Percentiles rank a stretch among this genome's conserved stretches.
Evolutionary conservation across 2,113 vertebrate species (phyloP).

Genomic region (Catharus fuscescens): DNA sequence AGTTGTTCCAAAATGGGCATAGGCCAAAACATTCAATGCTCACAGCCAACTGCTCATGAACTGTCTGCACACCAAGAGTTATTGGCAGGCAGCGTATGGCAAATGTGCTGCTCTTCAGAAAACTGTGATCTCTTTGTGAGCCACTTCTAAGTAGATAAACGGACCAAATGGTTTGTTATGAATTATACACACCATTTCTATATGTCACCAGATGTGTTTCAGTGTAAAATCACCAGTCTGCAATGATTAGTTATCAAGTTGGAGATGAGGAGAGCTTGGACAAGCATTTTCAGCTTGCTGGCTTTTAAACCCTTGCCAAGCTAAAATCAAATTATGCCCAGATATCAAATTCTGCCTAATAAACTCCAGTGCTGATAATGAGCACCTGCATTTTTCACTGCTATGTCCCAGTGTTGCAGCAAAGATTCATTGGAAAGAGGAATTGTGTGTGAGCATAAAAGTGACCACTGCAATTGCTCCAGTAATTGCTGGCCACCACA

Average conservation of each 20-base stretch:
- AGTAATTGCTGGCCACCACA: background rate
- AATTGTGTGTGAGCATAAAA: background rate
- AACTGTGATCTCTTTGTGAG: conserved; percentile 18
- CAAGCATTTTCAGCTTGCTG: background rate
- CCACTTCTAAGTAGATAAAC: conserved; percentile 32
- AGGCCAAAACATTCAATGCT: conserved; percentile 40
- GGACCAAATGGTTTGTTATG: conserved; percentile 14
- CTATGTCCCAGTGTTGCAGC: background rate
- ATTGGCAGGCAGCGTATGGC: conserved; percentile 39
- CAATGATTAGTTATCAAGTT: background rate
- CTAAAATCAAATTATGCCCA: background rate
- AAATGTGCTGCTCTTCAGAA: conserved; percentile 52
- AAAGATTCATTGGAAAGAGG: background rate
- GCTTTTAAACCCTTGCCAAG: background rate
- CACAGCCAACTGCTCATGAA: conserved; percentile 36
- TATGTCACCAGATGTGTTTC: conserved; percentile 51
- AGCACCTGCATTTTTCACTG: background rate
- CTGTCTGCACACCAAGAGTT: conserved; percentile 38
- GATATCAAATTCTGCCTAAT: conserved; percentile 15
- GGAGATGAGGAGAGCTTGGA: background rate
- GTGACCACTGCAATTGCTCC: background rate
- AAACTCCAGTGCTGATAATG: background rate
- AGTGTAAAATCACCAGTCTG: background rate
- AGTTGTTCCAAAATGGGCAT: conserved; percentile 34
- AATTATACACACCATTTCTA: background rate